Evolutionary conservation across 2,113 vertebrate species (phyloP).

Genomic region (Paramormyrops kingsleyae): DNA sequence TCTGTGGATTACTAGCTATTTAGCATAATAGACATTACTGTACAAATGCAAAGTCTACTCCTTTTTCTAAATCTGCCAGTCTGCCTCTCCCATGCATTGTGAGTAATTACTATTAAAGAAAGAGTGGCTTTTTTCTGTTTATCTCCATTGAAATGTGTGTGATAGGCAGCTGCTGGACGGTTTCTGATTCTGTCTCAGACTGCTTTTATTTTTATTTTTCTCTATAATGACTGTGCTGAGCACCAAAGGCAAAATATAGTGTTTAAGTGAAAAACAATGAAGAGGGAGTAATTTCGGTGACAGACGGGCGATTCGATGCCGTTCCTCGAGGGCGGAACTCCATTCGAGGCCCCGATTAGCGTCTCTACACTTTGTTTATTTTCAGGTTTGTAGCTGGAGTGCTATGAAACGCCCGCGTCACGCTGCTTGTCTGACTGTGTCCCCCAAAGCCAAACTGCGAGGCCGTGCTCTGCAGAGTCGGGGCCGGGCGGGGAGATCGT

Average conservation of each 20-base stretch:
- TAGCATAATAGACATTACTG: background rate
- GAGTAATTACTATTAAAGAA: background rate
- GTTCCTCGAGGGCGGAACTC: background rate
- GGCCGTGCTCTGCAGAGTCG: background rate
- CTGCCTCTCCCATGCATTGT: background rate
- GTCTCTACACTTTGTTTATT: background rate
- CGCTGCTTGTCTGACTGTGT: background rate
- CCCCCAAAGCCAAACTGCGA: background rate
- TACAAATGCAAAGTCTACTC: background rate
- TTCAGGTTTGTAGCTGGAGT: background rate
- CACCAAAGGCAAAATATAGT: background rate
- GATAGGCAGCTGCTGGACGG: background rate
- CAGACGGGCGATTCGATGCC: background rate
- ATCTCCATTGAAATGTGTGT: background rate
- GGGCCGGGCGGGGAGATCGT: background rate
- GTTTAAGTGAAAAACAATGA: background rate
- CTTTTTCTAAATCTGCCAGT: background rate
- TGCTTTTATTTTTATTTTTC: background rate
- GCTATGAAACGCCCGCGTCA: background rate
- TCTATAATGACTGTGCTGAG: background rate
- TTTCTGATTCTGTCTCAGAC: background rate
- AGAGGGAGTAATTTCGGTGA: background rate
- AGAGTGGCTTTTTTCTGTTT: background rate
- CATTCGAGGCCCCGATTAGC: background rate
- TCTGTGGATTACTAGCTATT: background rate